Conservation (phyloP, 2,113 vertebrate genomes). For the Dasypus novemcinctus region DNA sequence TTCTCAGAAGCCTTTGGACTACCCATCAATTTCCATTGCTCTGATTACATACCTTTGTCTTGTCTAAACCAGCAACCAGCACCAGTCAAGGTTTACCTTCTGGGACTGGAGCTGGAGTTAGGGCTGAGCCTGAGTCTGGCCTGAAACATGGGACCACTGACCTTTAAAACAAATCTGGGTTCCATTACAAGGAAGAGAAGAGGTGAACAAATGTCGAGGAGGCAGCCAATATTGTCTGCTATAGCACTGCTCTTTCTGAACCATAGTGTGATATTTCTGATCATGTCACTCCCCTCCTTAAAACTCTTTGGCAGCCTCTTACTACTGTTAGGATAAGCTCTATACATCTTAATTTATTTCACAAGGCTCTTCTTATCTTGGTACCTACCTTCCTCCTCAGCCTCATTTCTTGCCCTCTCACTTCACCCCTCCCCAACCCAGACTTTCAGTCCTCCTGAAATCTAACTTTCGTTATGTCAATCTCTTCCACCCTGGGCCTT, state of each 20-base stretch:
- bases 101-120: not conserved
- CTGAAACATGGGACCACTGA: too few species aligned
- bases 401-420: not conserved
- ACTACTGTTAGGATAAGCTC: not conserved
- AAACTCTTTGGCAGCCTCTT: not conserved
- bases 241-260: not conserved
- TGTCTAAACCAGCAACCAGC: not conserved
- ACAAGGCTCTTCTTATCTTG: not conserved
- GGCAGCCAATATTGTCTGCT: not conserved
- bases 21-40: not conserved
- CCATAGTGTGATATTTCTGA: not conserved
- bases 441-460: not conserved
- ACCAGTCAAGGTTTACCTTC: not conserved
- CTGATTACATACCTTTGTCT: not conserved
- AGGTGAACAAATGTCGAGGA: not conserved
- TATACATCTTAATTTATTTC: not conserved
- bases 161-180: not conserved
- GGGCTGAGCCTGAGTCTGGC: not conserved
- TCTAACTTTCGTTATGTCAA: not conserved
- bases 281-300: not conserved
- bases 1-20: not conserved
- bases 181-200: not conserved
- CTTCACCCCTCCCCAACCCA: not conserved
- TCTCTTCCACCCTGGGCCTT: not conserved
- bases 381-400: not conserved